phyloP scores from a whole-genome alignment of 2,797 vertebrate species.

The Xenops minutus region DNA sequence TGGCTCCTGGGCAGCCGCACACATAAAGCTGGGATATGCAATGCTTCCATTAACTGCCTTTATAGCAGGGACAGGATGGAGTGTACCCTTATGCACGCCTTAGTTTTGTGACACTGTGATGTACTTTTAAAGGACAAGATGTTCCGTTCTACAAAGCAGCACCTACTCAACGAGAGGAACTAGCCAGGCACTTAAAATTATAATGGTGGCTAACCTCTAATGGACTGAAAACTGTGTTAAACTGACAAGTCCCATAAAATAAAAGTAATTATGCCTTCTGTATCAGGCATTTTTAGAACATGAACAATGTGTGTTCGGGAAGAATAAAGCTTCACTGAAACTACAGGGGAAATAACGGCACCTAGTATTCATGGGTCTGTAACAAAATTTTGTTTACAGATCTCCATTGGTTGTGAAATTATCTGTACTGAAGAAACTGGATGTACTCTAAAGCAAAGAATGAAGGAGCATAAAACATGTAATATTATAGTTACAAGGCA shows the following conservation, averaged over 20 bases:
- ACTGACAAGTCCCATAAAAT: conserved; percentile 33
- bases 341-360: conserved; percentile 11
- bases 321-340: conserved; percentile 32
- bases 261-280: conserved; percentile 45
- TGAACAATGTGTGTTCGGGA: background rate
- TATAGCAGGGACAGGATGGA: background rate
- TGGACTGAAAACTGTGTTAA: conserved; percentile 18
- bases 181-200: conserved; percentile 7
- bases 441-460: conserved; percentile 47
- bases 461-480: conserved; percentile 59
- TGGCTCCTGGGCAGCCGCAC: background rate
- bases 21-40: background rate
- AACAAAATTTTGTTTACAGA: conserved; percentile 58
- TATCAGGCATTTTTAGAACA: conserved; percentile 35
- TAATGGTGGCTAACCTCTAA: conserved; percentile 30
- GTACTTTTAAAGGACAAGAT: background rate
- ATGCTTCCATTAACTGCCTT: background rate
- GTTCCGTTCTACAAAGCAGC: background rate
- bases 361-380: background rate
- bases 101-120: background rate
- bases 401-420: conserved; percentile 57
- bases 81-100: background rate
- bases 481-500: conserved; percentile 62
- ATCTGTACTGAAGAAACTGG: conserved; percentile 35
- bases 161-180: background rate